Evolutionary conservation across 1,140 invertebrate genomes (phyloP), one percentile per base, ranked within the genome.

Genomic region (Zaprionus ornatus): DNA sequence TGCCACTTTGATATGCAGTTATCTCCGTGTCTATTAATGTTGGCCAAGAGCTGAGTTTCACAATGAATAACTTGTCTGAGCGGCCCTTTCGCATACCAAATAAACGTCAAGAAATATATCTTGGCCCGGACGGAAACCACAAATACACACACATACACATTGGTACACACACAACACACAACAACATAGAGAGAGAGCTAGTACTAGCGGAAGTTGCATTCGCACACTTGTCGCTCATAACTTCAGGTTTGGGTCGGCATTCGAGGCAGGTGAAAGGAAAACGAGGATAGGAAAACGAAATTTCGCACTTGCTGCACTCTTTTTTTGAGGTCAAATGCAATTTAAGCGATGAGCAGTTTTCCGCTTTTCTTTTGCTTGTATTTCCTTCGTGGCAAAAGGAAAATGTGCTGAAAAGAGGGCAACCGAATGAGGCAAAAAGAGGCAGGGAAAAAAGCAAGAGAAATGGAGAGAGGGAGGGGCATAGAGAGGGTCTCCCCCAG

Each of bases 181-280:
- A 3, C 6, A 9, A 13, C 52, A 45, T 27, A 19, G 23, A 25
- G 62, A 21, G 42, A 59, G 15, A 42, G 45, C 50, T 65, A 27
- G 42, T 25, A 56, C 27, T 25, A 57, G 35, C 45, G 72, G 77
- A 85, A 87, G 79, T 88, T 70, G 86, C 71, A 88, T 87, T 88
- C 78, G 74, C 84, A 84, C 84, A 90, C 84, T 88, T 88, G 85
- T 90, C 84, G 80, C 78, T 88, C 84, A 88, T 88, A 88, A 88
- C 84, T 88, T 88, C 65, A 88, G 75, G 60, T 86, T 74, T 74
- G 80, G 75, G 80, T 75, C 61, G 59, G 59, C 67, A 79, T 87
- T 87, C 73, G 69, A 59, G 77, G 78, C 79, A 87, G 84, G 84
- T 88, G 74, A 77, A 87, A 88, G 72, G 67, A 54, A 64, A 74